Evolutionary conservation across 1,140 invertebrate genomes (phyloP).

Genomic region (Chymomyza costata): DNA sequence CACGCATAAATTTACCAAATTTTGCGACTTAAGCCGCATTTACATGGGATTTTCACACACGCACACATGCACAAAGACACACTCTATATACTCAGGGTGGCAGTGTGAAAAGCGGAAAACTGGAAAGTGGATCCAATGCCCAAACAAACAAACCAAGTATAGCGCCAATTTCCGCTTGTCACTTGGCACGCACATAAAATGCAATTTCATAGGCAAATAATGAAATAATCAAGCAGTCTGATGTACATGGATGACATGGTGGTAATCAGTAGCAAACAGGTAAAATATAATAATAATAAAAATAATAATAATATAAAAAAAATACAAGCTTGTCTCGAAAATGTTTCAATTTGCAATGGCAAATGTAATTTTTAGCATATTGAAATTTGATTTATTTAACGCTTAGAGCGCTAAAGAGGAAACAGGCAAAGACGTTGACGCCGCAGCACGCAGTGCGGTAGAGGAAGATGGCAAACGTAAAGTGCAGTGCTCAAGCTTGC

Average conservation of each 20-base stretch:
- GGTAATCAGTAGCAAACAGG: neutral
- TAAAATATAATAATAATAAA: neutral
- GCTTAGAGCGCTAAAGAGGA: neutral
- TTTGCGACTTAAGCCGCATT: conserved; percentile 60
- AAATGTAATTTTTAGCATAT: conserved; percentile 50
- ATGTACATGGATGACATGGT: neutral
- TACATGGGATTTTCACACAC: conserved; percentile 51
- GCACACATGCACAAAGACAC: neutral
- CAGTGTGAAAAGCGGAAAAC: conserved; percentile 10
- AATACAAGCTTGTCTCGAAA: conserved; percentile 20
- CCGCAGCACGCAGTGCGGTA: no score
- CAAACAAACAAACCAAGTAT: conserved; percentile 51
- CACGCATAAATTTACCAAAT: conserved; percentile 64
- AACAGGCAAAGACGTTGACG: neutral
- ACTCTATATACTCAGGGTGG: conserved; percentile 1
- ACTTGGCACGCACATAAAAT: conserved; percentile 59
- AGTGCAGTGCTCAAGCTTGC: conserved; percentile 42
- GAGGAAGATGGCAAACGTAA: conserved; percentile 10
- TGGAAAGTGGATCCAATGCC: neutral
- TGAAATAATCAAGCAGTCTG: conserved; percentile 38
- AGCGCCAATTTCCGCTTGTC: conserved; percentile 56
- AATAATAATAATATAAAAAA: neutral
- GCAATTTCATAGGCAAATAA: conserved; percentile 68
- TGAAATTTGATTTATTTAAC: conserved; percentile 58
- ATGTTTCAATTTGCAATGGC: conserved; percentile 52